Evolutionary conservation across 2,888 invertebrate genomes (phyloP), one percentile per base, ranked within the genome.

Genomic region (Eupithecia subumbrata): DNA sequence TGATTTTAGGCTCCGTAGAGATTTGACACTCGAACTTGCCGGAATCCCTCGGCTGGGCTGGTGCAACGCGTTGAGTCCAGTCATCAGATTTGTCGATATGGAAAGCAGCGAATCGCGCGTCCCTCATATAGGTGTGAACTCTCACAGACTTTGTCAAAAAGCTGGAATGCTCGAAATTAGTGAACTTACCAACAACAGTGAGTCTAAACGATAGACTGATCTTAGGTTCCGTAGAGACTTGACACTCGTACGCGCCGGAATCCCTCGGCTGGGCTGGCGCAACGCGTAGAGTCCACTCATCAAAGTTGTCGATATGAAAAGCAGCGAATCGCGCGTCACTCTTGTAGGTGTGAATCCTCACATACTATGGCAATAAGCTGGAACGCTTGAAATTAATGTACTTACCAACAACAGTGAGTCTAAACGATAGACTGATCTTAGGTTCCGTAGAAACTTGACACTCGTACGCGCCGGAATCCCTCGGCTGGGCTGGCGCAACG

Each of bases 401-500:
- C 97, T 96, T 89, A 97, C 97, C 97, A 76, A 97, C 97, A 85
- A 97, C 97, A 83, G 96, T 97, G 72, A 97, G 96, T 84, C 96
- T 96, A 88, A 97, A 97, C 18, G 97, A 93, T 71, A 94, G 82
- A 89, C 98, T 98, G 93, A 98, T 98, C 95, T 98, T 98, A 75
- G 98, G 98, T 89, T 98, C 98, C 25, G 98, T 98, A 85, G 98
- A 98, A 82, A 98, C 98, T 95, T 98, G 98, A 89, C 98, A 98
- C 95, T 98, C 98, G 91, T 98, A 98, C 78, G 97, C 96, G 76
- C 98, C 98, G 75, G 97, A 98, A 91, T 98, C 98, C 78, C 97
- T 95, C 7, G 97, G 95, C 86, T 96, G 96, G 60, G 96, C 94
- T 0, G 94, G 96, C 84, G 97, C 94, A 8, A 92, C 95, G 30